Base-by-base conservation (phyloP, 2,797 vertebrate genomes). In the Pantherophis vulpinus region DNA sequence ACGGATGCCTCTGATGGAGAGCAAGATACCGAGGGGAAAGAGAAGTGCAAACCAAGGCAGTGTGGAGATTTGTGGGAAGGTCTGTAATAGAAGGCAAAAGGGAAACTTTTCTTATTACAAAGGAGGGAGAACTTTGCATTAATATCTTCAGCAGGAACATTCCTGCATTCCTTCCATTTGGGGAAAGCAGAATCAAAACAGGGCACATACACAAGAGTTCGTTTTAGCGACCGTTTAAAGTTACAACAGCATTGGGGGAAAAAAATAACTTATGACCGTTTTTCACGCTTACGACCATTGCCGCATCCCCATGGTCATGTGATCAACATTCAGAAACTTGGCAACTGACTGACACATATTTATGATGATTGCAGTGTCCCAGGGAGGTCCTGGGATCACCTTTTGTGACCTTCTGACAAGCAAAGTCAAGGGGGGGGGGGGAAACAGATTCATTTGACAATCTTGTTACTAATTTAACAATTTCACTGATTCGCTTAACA, bases 41-140 rank as follows among this genome's bases (percentile, higher is more conserved):
- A 99, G 97, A 89, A 98, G 98, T 5, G 98, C 98, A 96, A 98
- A 99, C 99, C 99, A 99, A 12, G 99, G 98, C 93, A 99, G 93
- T 0, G 99, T 98, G 47, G 99, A 98, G 95, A 99, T 99, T 92
- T 95, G 97, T 0, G 99, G 98, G 93, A 99, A 91, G 87, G 97
- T 96, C 97, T 97, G 2, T 12, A 86, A 90, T 5, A 42, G 29
- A 27, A 94, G 20, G 51, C 2, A 55, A 54, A 23, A 25, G 3
- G 1, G 25, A 29, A 59, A 59, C 7, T 29, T n/a, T 29, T 10
- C 42, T 42, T 20, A n/a, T 58, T 13, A 58, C 32, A 20, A n/a
- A 54, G 29, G 27, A 51, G 5, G 47, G 29, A 25, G 2, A 37
- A 29, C 12, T 42, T 25, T n/a, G 56, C 91, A 70, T 42, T 8